Base-by-base conservation (phyloP, 2,888 invertebrate species). In the Cinara cedri region DNA sequence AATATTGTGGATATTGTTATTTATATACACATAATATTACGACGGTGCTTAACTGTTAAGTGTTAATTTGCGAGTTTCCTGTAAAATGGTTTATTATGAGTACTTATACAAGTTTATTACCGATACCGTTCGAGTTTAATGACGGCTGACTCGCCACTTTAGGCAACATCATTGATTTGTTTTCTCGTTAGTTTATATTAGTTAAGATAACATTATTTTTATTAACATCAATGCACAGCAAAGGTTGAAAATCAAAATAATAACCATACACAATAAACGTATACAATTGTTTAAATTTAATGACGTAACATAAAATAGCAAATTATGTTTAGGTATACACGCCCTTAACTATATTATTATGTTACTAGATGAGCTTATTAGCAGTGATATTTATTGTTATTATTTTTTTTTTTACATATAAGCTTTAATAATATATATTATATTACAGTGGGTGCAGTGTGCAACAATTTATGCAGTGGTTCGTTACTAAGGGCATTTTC, bases 101-200 rank as follows among this genome's bases (percentile, higher is more conserved):
- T n/a, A 16, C 19, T 54, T 62, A 42, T 44, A 26, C 21, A n/a
- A n/a, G n/a, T n/a, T 1, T 51, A 4, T 63, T 63, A 44, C 11
- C 14, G 11, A 55, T 9, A 54, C 14, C 3, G 16, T 34, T 34
- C 42, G n/a, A 44, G 42, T 26, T 34, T 8, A 70, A 70, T 11
- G n/a, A 70, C 54, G 34, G 34, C 54, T 2, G 24, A 70, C 19
- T 46, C 19, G 13, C n/a, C n/a, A 19, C 19, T 54, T 54, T n/a
- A 54, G 34, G 54, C 24, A 44, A 44, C 19, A 1, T 6, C 8
- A 0, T 46, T 49, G 14, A 42, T 46, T 60, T n/a, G n/a, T n/a
- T 72, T 8, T 49, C 10, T 49, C n/a, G 10, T 60, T 72, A 60
- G 26, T 60, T n/a, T 26, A 54, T 54, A 54, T 13, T 51, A 54